A percentile compares a stretch with the other conserved stretches of the same genome.
phyloP scores from a whole-genome alignment of 2,797 vertebrate species.

The Bradypodion pumilum region DNA sequence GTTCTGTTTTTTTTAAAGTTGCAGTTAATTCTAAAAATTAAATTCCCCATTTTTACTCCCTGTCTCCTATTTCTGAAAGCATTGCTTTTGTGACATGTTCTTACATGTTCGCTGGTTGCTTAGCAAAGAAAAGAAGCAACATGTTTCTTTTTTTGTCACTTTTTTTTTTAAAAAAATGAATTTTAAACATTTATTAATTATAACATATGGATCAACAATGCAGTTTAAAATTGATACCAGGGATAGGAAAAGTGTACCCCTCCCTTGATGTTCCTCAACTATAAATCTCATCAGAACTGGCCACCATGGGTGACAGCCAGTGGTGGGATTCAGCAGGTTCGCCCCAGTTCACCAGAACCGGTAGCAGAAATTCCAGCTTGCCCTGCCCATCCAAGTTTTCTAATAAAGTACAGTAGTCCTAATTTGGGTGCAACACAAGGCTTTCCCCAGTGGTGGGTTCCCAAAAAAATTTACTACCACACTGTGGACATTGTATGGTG shows the following conservation, averaged over 20 bases:
- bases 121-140: not conserved
- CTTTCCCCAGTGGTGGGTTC: too few species aligned
- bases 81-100: slow-evolving; percentile 46
- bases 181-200: not conserved
- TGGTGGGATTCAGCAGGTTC: too few species aligned
- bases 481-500: too few species aligned
- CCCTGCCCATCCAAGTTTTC: too few species aligned
- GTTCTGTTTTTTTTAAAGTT: not conserved
- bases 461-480: too few species aligned
- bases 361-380: too few species aligned
- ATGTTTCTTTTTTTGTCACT: not conserved
- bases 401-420: too few species aligned
- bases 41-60: slow-evolving; percentile 38
- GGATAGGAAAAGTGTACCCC: not conserved
- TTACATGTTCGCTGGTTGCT: slow-evolving; percentile 19
- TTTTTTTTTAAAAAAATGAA: not conserved
- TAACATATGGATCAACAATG: not conserved
- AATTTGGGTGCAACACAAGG: too few species aligned
- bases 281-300: not conserved
- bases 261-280: not conserved
- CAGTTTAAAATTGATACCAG: not conserved
- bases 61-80: slow-evolving; percentile 43
- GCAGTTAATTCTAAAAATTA: slow-evolving; percentile 53
- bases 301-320: not conserved
- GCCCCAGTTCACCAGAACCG: too few species aligned